A percentile compares a stretch with the other conserved stretches of the same genome.
phyloP scores from a whole-genome alignment of 2,113 vertebrate species.

The Chionomys nivalis region DNA sequence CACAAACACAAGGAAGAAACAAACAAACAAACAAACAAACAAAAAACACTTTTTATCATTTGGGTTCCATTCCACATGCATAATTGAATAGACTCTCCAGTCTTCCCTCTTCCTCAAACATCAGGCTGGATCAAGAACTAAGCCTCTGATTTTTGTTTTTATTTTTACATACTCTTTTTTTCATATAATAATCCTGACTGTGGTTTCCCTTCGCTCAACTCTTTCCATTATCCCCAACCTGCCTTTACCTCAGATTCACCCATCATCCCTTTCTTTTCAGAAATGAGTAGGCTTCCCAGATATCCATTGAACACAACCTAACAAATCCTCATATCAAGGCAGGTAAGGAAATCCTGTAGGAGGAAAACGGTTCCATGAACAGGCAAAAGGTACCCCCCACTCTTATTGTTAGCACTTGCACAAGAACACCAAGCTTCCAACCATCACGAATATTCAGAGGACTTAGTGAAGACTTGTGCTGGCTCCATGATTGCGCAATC shows the following conservation, averaged over 20 bases:
- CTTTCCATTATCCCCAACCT: not conserved
- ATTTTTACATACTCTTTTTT: no score
- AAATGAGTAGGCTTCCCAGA: not conserved
- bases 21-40: no score
- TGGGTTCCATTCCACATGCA: not conserved
- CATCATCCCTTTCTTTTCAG: not conserved
- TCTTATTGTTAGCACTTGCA: not conserved
- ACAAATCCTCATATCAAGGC: not conserved
- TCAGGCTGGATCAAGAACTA: not conserved
- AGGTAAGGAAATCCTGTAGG: not conserved
- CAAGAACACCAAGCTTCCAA: not conserved
- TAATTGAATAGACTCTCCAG: no score
- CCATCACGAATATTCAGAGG: not conserved
- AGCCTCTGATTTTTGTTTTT: not conserved
- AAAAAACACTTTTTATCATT: not conserved
- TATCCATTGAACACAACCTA: not conserved
- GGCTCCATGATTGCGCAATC: not conserved
- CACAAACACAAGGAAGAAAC: not conserved
- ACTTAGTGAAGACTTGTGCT: not conserved
- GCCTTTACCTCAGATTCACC: not conserved
- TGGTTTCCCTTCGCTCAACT: no score
- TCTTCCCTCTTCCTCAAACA: not conserved
- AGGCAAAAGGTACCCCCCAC: accelerated
- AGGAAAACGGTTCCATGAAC: accelerated
- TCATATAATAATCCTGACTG: no score